These are phyloP conservation scores for Oreochromis mossambicus DNA, from an alignment of 2,797 vertebrate species.

Conservation along the genomic window DNA sequence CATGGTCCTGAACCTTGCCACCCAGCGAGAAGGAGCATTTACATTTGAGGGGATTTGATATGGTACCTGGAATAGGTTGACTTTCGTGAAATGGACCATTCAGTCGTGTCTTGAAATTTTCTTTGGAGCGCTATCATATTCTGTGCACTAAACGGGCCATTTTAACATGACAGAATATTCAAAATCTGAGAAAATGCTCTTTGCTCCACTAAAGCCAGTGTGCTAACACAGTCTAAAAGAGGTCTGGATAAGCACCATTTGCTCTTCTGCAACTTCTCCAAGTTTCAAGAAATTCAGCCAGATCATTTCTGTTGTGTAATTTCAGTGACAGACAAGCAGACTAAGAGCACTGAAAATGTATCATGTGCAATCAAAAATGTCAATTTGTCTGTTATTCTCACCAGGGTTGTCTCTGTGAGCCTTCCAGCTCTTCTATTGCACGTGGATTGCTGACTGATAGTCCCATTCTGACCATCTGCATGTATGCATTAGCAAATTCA, in stretches of 20 bases:
- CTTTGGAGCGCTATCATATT: background rate
- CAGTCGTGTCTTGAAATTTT: constrained; percentile 39
- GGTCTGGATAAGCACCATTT: background rate
- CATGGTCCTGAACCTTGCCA: constrained; percentile 53
- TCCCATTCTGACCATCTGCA: background rate
- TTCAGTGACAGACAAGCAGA: background rate
- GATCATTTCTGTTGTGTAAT: background rate
- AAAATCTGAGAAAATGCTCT: background rate
- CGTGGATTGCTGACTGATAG: background rate
- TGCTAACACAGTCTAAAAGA: background rate
- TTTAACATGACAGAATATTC: background rate
- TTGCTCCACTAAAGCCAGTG: background rate
- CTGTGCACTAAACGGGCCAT: background rate
- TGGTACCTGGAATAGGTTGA: constrained; percentile 44
- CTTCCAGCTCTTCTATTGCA: background rate
- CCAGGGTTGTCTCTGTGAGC: background rate
- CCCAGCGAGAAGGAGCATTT: constrained; percentile 43
- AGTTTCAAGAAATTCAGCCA: background rate
- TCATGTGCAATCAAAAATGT: background rate
- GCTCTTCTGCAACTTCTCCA: background rate
- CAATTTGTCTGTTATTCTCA: background rate
- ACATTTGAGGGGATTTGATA: constrained; percentile 53
- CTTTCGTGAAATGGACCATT: constrained; percentile 37
- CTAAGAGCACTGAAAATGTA: background rate
- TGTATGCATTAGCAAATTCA: background rate